Conservation (phyloP, 2,797 vertebrate genomes). For the Sebastes kiyomatsui region DNA sequence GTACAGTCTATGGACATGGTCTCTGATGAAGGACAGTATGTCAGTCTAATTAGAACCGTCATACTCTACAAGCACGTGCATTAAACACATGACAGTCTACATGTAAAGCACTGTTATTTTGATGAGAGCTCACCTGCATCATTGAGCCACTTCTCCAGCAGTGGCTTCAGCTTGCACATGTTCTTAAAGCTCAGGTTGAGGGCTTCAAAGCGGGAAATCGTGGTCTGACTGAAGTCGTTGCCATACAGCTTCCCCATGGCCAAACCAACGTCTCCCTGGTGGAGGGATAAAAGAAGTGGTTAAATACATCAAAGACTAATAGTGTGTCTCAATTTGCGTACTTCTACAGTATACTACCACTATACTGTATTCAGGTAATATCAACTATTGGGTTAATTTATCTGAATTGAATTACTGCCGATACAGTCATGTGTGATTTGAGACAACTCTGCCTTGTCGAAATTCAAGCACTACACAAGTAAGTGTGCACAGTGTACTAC, state of each 20-base stretch:
- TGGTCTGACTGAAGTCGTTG: constrained; percentile 96
- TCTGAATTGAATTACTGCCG: too few species aligned
- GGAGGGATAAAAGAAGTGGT: neutral
- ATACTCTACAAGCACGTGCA: too few species aligned
- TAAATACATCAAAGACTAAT: neutral
- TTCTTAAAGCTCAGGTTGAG: constrained; percentile 97
- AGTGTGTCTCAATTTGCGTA: too few species aligned
- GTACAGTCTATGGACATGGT: constrained; percentile 94
- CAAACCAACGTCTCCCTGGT: constrained; percentile 91
- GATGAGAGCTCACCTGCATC: constrained; percentile 85
- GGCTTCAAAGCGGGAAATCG: constrained; percentile 94
- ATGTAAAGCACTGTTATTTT: neutral
- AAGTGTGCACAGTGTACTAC: too few species aligned
- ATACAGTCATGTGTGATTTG: too few species aligned
- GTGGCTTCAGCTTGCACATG: constrained; percentile 96
- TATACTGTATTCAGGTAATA: too few species aligned
- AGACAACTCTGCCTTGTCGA: too few species aligned
- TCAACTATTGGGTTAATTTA: too few species aligned
- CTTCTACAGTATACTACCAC: too few species aligned
- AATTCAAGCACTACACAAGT: too few species aligned
- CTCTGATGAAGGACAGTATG: constrained; percentile 74
- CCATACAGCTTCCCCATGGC: constrained; percentile 96
- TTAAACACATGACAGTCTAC: neutral
- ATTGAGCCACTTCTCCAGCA: constrained; percentile 94
- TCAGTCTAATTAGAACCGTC: neutral